Evolutionary conservation across 2,888 invertebrate species (phyloP).

Genomic region (Caenorhabditis panamensis): DNA sequence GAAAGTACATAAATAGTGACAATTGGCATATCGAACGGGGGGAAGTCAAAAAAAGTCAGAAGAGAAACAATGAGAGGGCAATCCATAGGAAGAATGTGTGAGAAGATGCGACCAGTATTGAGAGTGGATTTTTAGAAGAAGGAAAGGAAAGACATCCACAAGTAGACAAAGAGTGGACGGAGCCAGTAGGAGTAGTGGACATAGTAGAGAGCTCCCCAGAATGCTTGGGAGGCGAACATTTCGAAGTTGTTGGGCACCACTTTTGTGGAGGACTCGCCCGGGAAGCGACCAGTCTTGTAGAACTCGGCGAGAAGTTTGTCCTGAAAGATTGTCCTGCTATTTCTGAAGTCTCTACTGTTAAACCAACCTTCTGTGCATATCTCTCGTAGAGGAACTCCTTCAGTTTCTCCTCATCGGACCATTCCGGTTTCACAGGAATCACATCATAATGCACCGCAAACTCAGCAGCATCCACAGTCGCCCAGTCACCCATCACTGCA

Average conservation of each 20-base stretch:
- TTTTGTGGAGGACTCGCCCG: conserved; percentile 65
- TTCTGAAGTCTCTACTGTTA: neutral
- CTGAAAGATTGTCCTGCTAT: conserved; percentile 33
- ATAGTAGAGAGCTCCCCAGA: conserved; percentile 78
- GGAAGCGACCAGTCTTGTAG: conserved; percentile 76
- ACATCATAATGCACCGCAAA: conserved; percentile 77
- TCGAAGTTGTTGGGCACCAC: conserved; percentile 60
- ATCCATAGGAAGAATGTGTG: conserved; percentile 37
- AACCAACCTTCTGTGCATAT: conserved; percentile 89
- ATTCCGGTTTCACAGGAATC: conserved; percentile 68
- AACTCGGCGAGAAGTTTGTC: conserved; percentile 76
- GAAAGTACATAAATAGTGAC: conserved; percentile 5
- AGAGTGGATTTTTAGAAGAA: conserved; percentile 21
- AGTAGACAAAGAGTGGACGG: conserved; percentile 61
- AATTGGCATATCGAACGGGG: conserved; percentile 1
- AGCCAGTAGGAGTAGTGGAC: conserved; percentile 76
- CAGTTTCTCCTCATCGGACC: conserved; percentile 86
- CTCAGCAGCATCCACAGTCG: conserved; percentile 60
- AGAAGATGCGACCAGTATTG: conserved; percentile 14
- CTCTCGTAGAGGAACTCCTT: conserved; percentile 91
- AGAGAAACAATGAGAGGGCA: conserved; percentile 25
- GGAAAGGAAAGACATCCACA: conserved; percentile 44
- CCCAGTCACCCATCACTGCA: conserved; percentile 78
- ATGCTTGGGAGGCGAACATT: conserved; percentile 68
- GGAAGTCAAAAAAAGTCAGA: conserved; percentile 8